Conservation (phyloP, 92 coral and sea anemone genomes). For the Porites rus region DNA sequence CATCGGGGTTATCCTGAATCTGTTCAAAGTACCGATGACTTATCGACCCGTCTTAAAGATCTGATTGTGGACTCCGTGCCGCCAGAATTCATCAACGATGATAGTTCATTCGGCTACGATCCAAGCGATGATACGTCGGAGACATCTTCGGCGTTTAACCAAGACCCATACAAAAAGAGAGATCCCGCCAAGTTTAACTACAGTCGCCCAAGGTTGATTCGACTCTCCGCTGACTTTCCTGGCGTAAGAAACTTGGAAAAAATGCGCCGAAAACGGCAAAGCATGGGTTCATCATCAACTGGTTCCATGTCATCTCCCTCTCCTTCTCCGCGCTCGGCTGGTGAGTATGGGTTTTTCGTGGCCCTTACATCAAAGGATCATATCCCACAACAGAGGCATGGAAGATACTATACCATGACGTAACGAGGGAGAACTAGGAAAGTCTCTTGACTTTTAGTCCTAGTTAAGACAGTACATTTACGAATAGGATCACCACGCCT, state of each 20-base stretch:
- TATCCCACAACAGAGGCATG: slow-evolving; percentile 3
- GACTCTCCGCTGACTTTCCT: slow-evolving; percentile 83
- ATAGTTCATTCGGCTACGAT: slow-evolving; percentile 86
- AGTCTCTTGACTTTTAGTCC: neutral
- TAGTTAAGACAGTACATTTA: neutral
- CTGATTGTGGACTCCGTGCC: slow-evolving; percentile 65
- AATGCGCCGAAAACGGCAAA: slow-evolving; percentile 84
- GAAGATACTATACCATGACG: slow-evolving; percentile 38
- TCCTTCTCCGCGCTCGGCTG: slow-evolving; percentile 62
- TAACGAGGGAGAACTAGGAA: neutral
- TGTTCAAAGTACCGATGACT: slow-evolving; percentile 57
- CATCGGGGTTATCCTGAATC: slow-evolving; percentile 30
- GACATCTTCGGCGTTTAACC: slow-evolving; percentile 74
- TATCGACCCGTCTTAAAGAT: slow-evolving; percentile 58
- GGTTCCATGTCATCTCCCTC: slow-evolving; percentile 61
- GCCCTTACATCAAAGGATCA: slow-evolving; percentile 76
- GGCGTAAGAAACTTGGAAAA: slow-evolving; percentile 87
- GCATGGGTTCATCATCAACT: slow-evolving; percentile 86
- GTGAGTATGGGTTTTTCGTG: slow-evolving; percentile 83
- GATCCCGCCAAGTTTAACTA: slow-evolving; percentile 56
- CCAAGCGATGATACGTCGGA: slow-evolving; percentile 94
- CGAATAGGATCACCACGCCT: neutral
- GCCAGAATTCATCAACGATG: slow-evolving; percentile 68
- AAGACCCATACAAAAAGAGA: slow-evolving; percentile 42
- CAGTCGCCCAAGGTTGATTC: slow-evolving; percentile 83